A percentile compares a stretch with the other conserved stretches of the same genome.
phyloP scores from a whole-genome alignment of 2,113 vertebrate species.

The Sialia sialis region DNA sequence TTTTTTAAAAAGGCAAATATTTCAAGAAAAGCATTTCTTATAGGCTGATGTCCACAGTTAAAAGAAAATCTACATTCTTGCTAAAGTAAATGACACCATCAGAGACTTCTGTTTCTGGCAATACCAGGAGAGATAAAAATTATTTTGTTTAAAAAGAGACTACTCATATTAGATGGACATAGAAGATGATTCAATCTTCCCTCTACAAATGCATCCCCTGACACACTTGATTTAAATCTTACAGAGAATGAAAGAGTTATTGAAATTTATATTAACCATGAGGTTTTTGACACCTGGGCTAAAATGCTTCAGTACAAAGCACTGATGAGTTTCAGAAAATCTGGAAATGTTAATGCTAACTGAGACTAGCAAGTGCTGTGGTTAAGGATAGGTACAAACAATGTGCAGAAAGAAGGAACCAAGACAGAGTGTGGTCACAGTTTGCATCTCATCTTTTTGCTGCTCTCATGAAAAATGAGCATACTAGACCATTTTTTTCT shows the following conservation, averaged over 20 bases:
- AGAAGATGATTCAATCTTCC: not conserved
- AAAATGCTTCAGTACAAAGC: not conserved
- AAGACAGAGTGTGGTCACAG: not conserved
- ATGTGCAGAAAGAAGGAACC: not conserved
- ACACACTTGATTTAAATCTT: not conserved
- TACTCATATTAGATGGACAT: not conserved
- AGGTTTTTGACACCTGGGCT: not conserved
- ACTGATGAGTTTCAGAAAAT: not conserved
- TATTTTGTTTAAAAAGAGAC: not conserved
- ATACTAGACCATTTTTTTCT: slow-evolving; percentile 9
- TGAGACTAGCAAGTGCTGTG: not conserved
- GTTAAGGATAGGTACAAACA: not conserved
- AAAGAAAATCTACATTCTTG: not conserved
- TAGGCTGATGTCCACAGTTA: not conserved
- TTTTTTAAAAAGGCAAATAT: not conserved
- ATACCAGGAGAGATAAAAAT: not conserved
- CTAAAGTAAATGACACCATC: not conserved
- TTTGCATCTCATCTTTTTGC: not conserved
- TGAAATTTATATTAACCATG: not conserved
- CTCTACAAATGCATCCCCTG: not conserved
- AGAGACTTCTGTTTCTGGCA: not conserved
- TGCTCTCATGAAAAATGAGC: slow-evolving; percentile 1
- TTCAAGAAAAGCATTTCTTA: not conserved
- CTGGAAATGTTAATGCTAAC: not conserved
- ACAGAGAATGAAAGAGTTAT: not conserved